A percentile compares a stretch with the other conserved stretches of the same genome.
These are phyloP conservation scores for Yponomeuta plumbellus DNA, from an alignment of 2,888 invertebrate genomes.

Conservation along the genomic window DNA sequence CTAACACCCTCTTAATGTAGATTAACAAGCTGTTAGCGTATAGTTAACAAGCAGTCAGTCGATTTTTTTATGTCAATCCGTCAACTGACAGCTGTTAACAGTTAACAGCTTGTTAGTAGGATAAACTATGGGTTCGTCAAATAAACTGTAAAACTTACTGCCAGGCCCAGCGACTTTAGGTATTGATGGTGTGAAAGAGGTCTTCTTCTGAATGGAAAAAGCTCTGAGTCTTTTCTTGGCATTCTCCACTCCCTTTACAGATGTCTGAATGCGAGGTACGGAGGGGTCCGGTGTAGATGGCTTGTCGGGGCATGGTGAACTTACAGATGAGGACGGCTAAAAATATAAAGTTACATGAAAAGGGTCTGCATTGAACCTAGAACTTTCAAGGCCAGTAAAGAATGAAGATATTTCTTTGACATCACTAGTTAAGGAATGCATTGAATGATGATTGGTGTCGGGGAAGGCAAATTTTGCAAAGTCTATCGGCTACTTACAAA, in stretches of 20 bases:
- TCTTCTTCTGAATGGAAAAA: conserved; percentile 69
- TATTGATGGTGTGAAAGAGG: conserved; percentile 42
- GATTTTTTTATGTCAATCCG: no score
- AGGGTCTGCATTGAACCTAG: not conserved
- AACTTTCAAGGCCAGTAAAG: not conserved
- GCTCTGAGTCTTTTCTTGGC: conserved; percentile 67
- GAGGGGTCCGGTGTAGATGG: conserved; percentile 19
- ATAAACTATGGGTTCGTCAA: no score
- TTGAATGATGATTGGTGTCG: no score
- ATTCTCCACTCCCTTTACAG: conserved; percentile 57
- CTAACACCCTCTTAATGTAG: no score
- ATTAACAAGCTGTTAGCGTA: no score
- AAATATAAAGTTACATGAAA: not conserved
- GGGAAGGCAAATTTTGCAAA: no score
- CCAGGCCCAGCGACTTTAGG: conserved; percentile 42
- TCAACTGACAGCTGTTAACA: no score
- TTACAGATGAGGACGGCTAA: not conserved
- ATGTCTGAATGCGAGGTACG: conserved; percentile 13
- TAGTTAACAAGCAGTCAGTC: no score
- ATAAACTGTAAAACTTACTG: conserved; percentile 48
- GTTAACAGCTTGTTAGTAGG: not conserved
- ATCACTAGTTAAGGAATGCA: no score
- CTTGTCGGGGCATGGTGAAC: not conserved
- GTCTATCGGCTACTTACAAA: no score
- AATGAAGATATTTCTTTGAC: not conserved